Percentiles rank a stretch among this genome's conserved stretches.
phyloP scores from a whole-genome alignment of 2,797 vertebrate genomes.

The Brachyalestes nurse region DNA sequence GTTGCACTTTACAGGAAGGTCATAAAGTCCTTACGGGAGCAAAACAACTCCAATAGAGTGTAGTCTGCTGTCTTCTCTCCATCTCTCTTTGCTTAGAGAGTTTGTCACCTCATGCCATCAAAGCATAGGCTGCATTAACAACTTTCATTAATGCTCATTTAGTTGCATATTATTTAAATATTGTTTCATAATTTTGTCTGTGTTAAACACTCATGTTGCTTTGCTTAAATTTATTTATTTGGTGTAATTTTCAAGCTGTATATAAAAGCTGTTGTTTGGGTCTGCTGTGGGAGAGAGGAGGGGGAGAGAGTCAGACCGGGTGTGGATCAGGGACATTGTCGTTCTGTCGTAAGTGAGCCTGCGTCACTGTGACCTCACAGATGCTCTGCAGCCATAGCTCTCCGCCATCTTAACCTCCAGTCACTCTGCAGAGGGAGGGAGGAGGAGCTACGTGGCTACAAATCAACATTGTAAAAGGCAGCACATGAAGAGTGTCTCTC shows the following conservation, averaged over 20 bases:
- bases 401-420: constrained; percentile 62
- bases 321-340: constrained; percentile 33
- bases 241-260: constrained; percentile 48
- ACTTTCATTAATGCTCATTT: constrained; percentile 29
- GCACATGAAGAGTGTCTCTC: not conserved
- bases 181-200: constrained; percentile 38
- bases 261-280: constrained; percentile 41
- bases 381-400: constrained; percentile 59
- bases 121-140: constrained; percentile 38
- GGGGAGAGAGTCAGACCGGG: constrained; percentile 10
- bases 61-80: constrained; percentile 62
- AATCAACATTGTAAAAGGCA: not conserved
- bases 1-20: not conserved
- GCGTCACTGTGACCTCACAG: constrained; percentile 70
- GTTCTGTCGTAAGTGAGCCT: constrained; percentile 41
- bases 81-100: constrained; percentile 53
- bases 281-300: constrained; percentile 31
- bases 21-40: not conserved
- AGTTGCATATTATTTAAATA: constrained; percentile 6
- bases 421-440: constrained; percentile 35
- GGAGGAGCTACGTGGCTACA: constrained; percentile 8
- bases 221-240: constrained; percentile 50
- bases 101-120: constrained; percentile 52
- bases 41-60: not conserved
- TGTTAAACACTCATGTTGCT: constrained; percentile 26